Conservation (phyloP, 2,888 invertebrate genomes). For the Ligdia adustata region DNA sequence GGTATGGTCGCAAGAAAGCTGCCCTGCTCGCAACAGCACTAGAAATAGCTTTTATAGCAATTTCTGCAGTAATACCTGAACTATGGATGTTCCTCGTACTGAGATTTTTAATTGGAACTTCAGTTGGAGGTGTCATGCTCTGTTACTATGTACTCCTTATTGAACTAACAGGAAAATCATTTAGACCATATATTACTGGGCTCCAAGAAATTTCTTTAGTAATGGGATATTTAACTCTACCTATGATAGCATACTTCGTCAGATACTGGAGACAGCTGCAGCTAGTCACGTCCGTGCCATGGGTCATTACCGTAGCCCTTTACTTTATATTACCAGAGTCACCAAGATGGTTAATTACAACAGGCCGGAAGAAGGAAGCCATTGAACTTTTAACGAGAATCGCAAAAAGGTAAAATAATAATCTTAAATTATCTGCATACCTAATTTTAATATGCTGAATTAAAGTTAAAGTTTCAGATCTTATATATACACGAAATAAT, state of each 20-base stretch:
- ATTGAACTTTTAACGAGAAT: constrained; percentile 85
- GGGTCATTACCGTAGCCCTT: constrained; percentile 82
- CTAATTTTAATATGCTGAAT: too few species aligned
- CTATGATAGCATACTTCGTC: constrained; percentile 84
- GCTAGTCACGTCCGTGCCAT: constrained; percentile 79
- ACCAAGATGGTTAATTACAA: constrained; percentile 90
- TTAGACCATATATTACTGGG: constrained; percentile 81
- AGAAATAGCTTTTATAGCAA: constrained; percentile 80
- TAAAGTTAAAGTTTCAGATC: too few species aligned
- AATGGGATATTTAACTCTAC: constrained; percentile 79
- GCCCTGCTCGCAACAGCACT: constrained; percentile 82
- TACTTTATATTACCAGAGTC: constrained; percentile 91
- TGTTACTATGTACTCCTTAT: constrained; percentile 86
- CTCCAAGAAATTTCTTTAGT: constrained; percentile 83
- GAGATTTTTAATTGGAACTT: constrained; percentile 84
- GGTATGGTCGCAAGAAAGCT: constrained; percentile 86
- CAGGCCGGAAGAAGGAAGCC: constrained; percentile 86
- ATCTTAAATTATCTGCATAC: too few species aligned
- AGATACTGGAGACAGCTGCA: constrained; percentile 85
- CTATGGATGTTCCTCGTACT: constrained; percentile 84
- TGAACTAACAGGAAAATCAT: constrained; percentile 84
- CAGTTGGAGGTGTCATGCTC: constrained; percentile 87
- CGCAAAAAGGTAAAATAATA: constrained; percentile 76
- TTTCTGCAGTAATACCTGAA: constrained; percentile 82
- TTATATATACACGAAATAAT: too few species aligned